phyloP scores from a whole-genome alignment of 2,113 vertebrate genomes.

The Dasyornis broadbenti region DNA sequence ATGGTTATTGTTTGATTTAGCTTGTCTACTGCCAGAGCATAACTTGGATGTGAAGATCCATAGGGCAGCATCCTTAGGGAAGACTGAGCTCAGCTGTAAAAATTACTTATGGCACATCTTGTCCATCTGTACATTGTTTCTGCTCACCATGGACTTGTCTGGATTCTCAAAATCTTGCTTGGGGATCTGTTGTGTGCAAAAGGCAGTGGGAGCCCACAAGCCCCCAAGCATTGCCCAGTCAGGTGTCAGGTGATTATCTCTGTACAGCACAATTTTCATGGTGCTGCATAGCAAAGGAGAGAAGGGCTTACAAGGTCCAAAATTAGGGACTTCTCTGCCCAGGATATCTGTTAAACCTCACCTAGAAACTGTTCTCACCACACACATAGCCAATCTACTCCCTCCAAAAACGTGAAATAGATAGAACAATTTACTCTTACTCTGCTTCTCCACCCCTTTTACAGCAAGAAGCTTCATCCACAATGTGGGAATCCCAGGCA shows the following conservation, averaged over 20 bases:
- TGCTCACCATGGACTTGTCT: background rate
- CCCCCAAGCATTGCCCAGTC: background rate
- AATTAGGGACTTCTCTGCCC: background rate
- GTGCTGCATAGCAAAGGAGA: background rate
- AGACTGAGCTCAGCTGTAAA: background rate
- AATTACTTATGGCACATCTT: background rate
- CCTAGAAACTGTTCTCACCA: background rate
- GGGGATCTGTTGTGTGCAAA: background rate
- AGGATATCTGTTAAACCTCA: background rate
- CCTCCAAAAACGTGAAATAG: background rate
- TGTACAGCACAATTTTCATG: background rate
- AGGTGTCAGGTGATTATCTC: background rate
- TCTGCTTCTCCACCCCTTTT: background rate
- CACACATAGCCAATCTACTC: background rate
- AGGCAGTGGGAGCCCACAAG: background rate
- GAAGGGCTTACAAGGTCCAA: background rate
- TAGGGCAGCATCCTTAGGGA: background rate
- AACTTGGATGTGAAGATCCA: background rate
- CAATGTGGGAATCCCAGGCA: background rate
- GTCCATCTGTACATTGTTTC: background rate
- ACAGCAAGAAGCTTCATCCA: background rate
- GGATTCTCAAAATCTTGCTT: background rate
- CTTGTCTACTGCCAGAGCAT: background rate
- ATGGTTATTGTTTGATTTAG: background rate
- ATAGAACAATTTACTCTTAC: background rate